phyloP scores from a whole-genome alignment of 2,797 vertebrate genomes.

The Poecilia picta region DNA sequence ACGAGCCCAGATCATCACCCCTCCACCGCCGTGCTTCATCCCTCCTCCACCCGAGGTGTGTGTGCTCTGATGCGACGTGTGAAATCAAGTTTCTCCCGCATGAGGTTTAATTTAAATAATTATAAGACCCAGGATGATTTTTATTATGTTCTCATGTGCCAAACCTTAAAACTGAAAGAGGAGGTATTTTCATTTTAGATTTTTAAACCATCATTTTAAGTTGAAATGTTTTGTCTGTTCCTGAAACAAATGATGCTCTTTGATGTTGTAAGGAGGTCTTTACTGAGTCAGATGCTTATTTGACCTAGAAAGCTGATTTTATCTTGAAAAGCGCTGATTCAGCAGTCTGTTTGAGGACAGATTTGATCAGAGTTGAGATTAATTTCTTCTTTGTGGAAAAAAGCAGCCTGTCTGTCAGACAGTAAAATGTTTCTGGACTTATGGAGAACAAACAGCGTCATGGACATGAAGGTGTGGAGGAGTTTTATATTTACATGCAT shows the following conservation, averaged over 20 bases:
- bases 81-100: background rate
- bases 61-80: background rate
- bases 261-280: background rate
- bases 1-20: background rate
- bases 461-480: too few species aligned
- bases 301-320: conserved; percentile 6
- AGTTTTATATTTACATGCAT: too few species aligned
- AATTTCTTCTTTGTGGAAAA: background rate
- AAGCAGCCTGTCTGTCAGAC: background rate
- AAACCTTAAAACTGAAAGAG: background rate
- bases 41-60: background rate
- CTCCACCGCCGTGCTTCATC: background rate
- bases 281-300: background rate
- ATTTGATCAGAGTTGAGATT: background rate
- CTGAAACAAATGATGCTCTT: background rate
- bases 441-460: too few species aligned
- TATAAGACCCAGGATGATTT: background rate
- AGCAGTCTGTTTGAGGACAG: background rate
- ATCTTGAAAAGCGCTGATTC: background rate
- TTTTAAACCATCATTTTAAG: background rate
- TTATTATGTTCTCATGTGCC: background rate
- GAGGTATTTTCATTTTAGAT: background rate
- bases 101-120: background rate
- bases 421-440: too few species aligned
- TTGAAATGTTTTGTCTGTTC: background rate